phyloP scores from a whole-genome alignment of 2,797 vertebrate species.

The Danio aesculapii region DNA sequence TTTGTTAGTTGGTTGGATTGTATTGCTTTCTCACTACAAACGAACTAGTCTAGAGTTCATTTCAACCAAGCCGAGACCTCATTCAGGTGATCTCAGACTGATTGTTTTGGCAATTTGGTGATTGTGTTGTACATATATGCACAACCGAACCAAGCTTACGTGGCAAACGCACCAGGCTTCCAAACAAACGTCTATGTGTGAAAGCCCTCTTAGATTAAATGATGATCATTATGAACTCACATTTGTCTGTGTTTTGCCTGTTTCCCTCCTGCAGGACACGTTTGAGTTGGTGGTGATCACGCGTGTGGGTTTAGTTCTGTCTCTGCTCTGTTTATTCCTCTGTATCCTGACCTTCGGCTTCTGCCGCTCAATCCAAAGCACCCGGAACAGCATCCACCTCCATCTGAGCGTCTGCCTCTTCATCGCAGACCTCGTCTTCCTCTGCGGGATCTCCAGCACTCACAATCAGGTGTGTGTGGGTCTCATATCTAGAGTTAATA shows the following conservation, averaged over 20 bases:
- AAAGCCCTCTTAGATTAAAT: background rate
- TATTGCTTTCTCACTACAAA: no score
- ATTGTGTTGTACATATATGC: no score
- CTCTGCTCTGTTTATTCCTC: conserved; percentile 81
- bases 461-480: conserved; percentile 71
- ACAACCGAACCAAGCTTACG: no score
- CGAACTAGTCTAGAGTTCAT: no score
- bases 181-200: no score
- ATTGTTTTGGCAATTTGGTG: no score
- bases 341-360: conserved; percentile 86
- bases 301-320: conserved; percentile 79
- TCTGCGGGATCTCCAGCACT: conserved; percentile 77
- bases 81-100: no score
- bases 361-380: conserved; percentile 84
- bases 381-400: conserved; percentile 87
- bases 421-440: conserved; percentile 82
- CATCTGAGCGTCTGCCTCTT: conserved; percentile 87
- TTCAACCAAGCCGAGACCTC: no score
- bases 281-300: conserved; percentile 78
- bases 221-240: background rate
- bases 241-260: no score
- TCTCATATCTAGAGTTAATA: no score
- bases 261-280: conserved; percentile 55
- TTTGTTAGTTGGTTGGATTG: no score
- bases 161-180: no score